Percentiles rank a stretch among this genome's conserved stretches.
These are phyloP conservation scores for Palaemon carinicauda DNA, from an alignment of 1,140 invertebrate genomes.

Conservation along the genomic window DNA sequence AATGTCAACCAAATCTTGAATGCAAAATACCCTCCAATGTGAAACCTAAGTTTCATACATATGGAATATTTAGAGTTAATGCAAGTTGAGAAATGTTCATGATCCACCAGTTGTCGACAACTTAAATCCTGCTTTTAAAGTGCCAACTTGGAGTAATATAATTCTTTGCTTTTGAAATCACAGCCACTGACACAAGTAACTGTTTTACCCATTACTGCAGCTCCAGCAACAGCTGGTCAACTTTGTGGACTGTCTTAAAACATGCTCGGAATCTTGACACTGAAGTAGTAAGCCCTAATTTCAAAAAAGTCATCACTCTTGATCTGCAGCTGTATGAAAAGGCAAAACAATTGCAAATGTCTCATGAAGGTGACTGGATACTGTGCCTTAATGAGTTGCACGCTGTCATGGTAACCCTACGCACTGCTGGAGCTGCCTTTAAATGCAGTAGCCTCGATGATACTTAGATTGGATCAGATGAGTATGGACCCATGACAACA, in stretches of 20 bases:
- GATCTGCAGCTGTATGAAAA: not conserved
- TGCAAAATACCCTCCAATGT: not conserved
- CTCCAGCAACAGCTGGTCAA: not conserved
- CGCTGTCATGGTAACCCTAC: not conserved
- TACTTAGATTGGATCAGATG: not conserved
- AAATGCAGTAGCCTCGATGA: not conserved
- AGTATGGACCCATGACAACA: not conserved
- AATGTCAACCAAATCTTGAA: too few relatives aligned
- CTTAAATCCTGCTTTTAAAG: not conserved
- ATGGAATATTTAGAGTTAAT: not conserved
- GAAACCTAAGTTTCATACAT: not conserved
- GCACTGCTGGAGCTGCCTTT: not conserved
- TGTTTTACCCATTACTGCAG: not conserved
- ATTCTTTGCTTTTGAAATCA: too few relatives aligned
- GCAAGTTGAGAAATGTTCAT: not conserved
- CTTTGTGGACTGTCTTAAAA: not conserved
- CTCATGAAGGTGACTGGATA: not conserved
- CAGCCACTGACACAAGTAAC: not conserved
- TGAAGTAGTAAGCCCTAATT: not conserved
- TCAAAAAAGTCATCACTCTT: conserved; percentile 2
- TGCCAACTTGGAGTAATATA: too few relatives aligned
- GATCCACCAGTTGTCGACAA: not conserved
- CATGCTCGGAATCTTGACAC: not conserved
- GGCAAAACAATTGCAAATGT: not conserved
- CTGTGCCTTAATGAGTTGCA: not conserved